These are phyloP conservation scores for Myathropa florea DNA, from an alignment of 2,888 invertebrate genomes.

Conservation along the genomic window DNA sequence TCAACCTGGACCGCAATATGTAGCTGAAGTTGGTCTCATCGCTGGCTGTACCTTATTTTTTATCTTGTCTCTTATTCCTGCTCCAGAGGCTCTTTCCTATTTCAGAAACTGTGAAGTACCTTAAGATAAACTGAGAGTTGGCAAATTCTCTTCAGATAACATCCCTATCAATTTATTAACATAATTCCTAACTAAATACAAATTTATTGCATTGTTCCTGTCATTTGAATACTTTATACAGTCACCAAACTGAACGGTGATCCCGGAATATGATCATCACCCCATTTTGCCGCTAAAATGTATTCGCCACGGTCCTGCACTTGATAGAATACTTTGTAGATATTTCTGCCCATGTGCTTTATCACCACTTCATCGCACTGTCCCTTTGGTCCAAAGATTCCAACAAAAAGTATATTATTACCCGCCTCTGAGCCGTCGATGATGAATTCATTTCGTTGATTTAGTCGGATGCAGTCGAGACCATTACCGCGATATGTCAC, in stretches of 20 bases:
- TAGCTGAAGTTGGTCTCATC: too few species aligned
- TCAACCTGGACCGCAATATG: too few species aligned
- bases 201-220: not conserved
- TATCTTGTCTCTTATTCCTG: too few species aligned
- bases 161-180: not conserved
- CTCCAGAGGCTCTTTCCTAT: too few species aligned
- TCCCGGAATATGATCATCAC: constrained; percentile 97
- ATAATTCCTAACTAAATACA: constrained; percentile 19
- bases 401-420: constrained; percentile 96
- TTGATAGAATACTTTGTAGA: constrained; percentile 94
- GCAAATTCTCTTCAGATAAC: not conserved
- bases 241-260: constrained; percentile 86
- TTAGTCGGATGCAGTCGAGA: constrained; percentile 75
- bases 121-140: too few species aligned
- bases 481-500: constrained; percentile 77
- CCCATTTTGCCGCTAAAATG: constrained; percentile 96
- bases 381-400: constrained; percentile 96
- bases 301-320: constrained; percentile 96
- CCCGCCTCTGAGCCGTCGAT: constrained; percentile 82
- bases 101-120: too few species aligned
- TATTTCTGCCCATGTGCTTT: constrained; percentile 93
- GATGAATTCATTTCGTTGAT: constrained; percentile 78
- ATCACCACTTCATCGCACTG: constrained; percentile 97
- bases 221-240: constrained; percentile 61
- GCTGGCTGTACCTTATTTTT: too few species aligned